Evolutionary conservation across 2,888 invertebrate genomes (phyloP).

Genomic region (Drosophila melanosoma): DNA sequence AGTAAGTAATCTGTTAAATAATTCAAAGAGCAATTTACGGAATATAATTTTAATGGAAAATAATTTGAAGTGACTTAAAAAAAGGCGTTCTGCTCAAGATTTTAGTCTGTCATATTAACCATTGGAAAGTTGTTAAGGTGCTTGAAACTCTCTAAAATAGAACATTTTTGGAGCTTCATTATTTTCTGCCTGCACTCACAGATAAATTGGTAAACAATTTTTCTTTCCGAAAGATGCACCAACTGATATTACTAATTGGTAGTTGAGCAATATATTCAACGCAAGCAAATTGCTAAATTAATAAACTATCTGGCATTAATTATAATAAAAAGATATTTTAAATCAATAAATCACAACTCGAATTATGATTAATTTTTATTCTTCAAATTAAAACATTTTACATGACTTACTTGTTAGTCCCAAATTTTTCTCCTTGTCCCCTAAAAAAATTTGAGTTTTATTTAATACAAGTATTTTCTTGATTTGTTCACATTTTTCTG

Average conservation of each 20-base stretch:
- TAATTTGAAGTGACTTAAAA: background rate
- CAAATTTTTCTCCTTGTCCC: background rate
- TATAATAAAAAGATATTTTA: background rate
- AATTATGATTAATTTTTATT: background rate
- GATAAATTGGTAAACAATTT: slow-evolving; percentile 1
- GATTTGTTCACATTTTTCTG: background rate
- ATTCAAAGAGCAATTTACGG: background rate
- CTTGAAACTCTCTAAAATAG: slow-evolving; percentile 5
- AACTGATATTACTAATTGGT: background rate
- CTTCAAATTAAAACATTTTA: background rate
- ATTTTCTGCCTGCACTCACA: background rate
- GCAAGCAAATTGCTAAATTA: slow-evolving; percentile 10
- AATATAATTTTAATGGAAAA: background rate
- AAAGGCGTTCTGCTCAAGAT: background rate
- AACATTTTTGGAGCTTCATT: background rate
- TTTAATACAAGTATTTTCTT: slow-evolving; percentile 20
- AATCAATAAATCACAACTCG: background rate
- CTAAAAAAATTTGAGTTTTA: slow-evolving; percentile 8
- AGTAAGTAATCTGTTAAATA: background rate
- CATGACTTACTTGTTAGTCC: slow-evolving; percentile 19
- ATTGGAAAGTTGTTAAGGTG: background rate
- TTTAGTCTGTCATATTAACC: slow-evolving; percentile 9
- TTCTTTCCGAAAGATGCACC: slow-evolving; percentile 6
- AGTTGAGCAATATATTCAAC: background rate
- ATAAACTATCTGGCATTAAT: slow-evolving; percentile 3